Percentiles rank a stretch among this genome's conserved stretches.
These are phyloP conservation scores for Bergia sp. DNA, from an alignment of 92 coral and sea anemone genomes.

Conservation along the genomic window DNA sequence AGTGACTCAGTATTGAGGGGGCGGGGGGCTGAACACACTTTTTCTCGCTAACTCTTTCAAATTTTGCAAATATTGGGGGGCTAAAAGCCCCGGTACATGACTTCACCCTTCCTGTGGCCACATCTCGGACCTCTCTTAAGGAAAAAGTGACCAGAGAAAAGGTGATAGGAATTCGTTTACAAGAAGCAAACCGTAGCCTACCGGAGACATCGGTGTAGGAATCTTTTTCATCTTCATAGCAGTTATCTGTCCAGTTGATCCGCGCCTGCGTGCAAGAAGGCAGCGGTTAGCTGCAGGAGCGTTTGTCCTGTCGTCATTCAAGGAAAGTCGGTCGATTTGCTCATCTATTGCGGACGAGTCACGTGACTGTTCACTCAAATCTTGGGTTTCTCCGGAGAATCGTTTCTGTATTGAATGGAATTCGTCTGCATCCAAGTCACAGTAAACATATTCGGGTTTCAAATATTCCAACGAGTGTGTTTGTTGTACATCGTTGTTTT, in stretches of 20 bases:
- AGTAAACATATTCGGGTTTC: conserved; percentile 23
- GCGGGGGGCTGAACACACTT: too few relatives aligned
- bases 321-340: not conserved
- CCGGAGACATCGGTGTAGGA: not conserved
- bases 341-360: not conserved
- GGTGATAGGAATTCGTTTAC: not conserved
- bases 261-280: conserved; percentile 11
- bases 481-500: not conserved
- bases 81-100: too few relatives aligned
- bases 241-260: conserved; percentile 29
- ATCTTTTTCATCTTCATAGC: not conserved
- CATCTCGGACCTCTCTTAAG: too few relatives aligned
- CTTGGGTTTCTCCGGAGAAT: not conserved
- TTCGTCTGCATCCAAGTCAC: conserved; percentile 24
- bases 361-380: not conserved
- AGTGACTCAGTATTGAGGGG: too few relatives aligned
- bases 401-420: conserved; percentile 7
- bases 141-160: too few relatives aligned
- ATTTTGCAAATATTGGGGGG: too few relatives aligned
- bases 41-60: too few relatives aligned
- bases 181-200: not conserved
- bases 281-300: not conserved
- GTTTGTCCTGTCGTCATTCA: not conserved
- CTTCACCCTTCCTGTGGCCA: too few relatives aligned
- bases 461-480: not conserved